These are phyloP conservation scores for Dendrolimus pini DNA, from an alignment of 2,888 invertebrate genomes.

Conservation along the genomic window DNA sequence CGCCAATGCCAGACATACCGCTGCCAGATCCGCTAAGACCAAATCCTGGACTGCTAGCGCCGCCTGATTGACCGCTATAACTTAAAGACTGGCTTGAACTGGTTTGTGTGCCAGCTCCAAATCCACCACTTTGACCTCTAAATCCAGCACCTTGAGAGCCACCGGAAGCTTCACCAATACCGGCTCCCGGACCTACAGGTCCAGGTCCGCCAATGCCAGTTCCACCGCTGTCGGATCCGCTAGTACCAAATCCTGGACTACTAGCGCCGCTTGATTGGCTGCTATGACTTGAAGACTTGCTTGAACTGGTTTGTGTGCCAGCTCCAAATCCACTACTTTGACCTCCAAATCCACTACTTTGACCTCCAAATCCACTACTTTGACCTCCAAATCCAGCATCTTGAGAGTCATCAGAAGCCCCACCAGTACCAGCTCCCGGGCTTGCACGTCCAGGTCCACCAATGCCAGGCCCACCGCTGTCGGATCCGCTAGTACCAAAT, in stretches of 20 bases:
- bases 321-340: not conserved
- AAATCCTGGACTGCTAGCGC: not conserved
- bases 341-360: constrained; percentile 1
- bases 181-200: constrained; percentile 1
- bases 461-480: constrained; percentile 9
- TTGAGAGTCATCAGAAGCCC: constrained; percentile 4
- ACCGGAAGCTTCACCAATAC: constrained; percentile 2
- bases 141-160: constrained; percentile 4
- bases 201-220: constrained; percentile 2
- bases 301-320: not conserved
- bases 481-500: not conserved
- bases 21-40: not conserved
- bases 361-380: constrained; percentile 6
- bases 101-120: constrained; percentile 5
- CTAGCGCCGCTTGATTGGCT: not conserved
- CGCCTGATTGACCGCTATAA: constrained; percentile 7
- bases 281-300: not conserved
- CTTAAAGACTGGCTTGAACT: not conserved
- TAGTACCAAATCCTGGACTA: too few species aligned
- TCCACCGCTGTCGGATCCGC: constrained; percentile 2
- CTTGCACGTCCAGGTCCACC: constrained; percentile 14
- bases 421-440: constrained; percentile 17
- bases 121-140: constrained; percentile 3
- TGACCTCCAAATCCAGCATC: constrained; percentile 3
- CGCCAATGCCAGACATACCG: not conserved